Evolutionary conservation across 2,888 invertebrate genomes (phyloP), one percentile per base, ranked within the genome.

Genomic region (Leucoma salicis): DNA sequence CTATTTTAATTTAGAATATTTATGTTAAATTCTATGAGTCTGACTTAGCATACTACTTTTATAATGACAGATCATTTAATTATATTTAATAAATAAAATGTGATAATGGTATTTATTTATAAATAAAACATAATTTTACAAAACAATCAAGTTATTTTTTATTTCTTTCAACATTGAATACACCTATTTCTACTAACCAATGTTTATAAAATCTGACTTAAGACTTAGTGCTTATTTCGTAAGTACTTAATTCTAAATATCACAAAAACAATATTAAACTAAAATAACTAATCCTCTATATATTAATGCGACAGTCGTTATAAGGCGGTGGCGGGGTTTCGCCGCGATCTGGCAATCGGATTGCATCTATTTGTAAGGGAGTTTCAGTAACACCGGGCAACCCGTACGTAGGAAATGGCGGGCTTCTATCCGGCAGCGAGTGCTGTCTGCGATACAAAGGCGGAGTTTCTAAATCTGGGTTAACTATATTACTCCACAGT

Each of bases 91-190:
- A 51, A 78, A 76, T 78, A 67, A 68, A 78, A 80, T 88, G 88
- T 88, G 88, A 88, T 87, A 87, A 82, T 66, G 70, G 70, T 87
- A 86, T 86, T 86, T 87, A 86, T 86, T 86, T 86, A 76, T 71
- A 65, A 69, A 71, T 71, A 70, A 67, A 71, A 69, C 57, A 62
- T 52, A 51, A 61, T 63, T 51, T 62, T 57, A 47, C 59, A 56
- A 45, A 50, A 10, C 12, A 10, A 31, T 3, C 3, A 42, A 31
- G 45, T n/a, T 33, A 10, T 46, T 53, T 49, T 14, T 46, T 49
- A 43, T 35, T 32, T 35, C n/a, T n/a, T n/a, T n/a, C n/a, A n/a
- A n/a, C n/a, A n/a, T n/a, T n/a, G n/a, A n/a, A n/a, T n/a, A n/a
- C n/a, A n/a, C n/a, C n/a, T n/a, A n/a, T n/a, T n/a, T n/a, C n/a